phyloP scores from a whole-genome alignment of 1,140 invertebrate genomes.

The Trichogramma pretiosum region DNA sequence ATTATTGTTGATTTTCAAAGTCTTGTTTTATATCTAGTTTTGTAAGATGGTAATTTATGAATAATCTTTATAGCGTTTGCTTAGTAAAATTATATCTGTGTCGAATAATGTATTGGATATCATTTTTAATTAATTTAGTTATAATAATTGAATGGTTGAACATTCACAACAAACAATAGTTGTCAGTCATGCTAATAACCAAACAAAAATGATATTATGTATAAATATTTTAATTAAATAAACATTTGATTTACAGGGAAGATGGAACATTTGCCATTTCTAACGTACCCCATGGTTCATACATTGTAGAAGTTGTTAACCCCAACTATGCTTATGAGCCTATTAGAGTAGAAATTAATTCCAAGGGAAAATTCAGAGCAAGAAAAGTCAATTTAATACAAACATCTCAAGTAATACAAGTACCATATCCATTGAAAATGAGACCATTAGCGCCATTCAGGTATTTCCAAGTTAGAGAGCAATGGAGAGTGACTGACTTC shows the following conservation, averaged over 20 bases:
- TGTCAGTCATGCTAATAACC: too few species aligned
- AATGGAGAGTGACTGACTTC: constrained; percentile 91
- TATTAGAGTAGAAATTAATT: constrained; percentile 88
- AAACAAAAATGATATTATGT: too few species aligned
- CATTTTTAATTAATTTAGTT: too few species aligned
- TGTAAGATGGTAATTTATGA: too few species aligned
- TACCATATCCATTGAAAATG: constrained; percentile 86
- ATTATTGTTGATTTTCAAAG: not conserved
- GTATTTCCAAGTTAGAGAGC: constrained; percentile 90
- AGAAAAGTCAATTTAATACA: constrained; percentile 92
- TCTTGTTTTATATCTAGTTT: too few species aligned
- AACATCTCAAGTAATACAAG: constrained; percentile 74
- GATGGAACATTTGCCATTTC: constrained; percentile 90
- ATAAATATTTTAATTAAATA: too few species aligned
- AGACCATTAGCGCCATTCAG: constrained; percentile 70
- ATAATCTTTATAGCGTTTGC: too few species aligned
- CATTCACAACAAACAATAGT: too few species aligned
- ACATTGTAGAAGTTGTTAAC: constrained; percentile 87
- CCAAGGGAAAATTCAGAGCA: constrained; percentile 91
- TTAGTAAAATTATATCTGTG: too few species aligned
- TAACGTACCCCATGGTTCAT: constrained; percentile 88
- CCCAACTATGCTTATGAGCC: constrained; percentile 88
- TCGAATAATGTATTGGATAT: too few species aligned
- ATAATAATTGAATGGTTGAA: too few species aligned
- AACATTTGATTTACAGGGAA: constrained; percentile 50